Percentiles rank a stretch among this genome's conserved stretches.
Conservation (phyloP, 2,797 vertebrate species). For the Rhabdophis nuchalis region DNA sequence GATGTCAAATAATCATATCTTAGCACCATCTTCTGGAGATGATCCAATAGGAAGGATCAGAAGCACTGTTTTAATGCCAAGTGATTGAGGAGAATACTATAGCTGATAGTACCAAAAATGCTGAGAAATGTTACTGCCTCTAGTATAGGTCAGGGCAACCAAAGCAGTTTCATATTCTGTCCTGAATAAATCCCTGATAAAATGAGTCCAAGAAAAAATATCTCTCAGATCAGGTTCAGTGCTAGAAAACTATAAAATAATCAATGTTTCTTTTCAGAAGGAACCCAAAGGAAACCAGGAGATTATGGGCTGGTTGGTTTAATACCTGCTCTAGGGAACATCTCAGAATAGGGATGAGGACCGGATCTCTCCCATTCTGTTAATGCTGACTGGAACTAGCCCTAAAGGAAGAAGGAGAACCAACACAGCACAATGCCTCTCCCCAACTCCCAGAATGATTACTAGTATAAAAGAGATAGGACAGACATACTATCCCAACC, state of each 20-base stretch:
- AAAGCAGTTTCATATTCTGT: not conserved
- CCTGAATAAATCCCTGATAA: no score
- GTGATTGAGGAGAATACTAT: not conserved
- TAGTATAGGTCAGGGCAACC: not conserved
- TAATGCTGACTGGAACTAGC: not conserved
- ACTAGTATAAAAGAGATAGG: not conserved
- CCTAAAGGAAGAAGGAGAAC: not conserved
- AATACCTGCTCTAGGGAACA: not conserved
- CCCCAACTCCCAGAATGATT: not conserved
- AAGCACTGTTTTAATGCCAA: not conserved
- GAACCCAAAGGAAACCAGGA: not conserved
- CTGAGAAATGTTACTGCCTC: not conserved
- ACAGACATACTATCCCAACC: not conserved
- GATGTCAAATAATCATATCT: not conserved
- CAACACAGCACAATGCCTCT: not conserved
- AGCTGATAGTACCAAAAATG: not conserved
- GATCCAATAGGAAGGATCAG: not conserved
- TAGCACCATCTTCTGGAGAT: not conserved
- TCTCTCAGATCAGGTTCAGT: not conserved
- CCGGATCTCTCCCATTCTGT: not conserved
- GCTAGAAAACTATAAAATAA: not conserved
- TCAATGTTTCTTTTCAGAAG: not conserved
- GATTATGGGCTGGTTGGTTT: not conserved
- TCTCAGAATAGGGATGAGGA: not conserved
- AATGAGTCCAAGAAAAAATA: not conserved